phyloP scores from a whole-genome alignment of 2,113 vertebrate genomes.

The Gobiocypris rarus region DNA sequence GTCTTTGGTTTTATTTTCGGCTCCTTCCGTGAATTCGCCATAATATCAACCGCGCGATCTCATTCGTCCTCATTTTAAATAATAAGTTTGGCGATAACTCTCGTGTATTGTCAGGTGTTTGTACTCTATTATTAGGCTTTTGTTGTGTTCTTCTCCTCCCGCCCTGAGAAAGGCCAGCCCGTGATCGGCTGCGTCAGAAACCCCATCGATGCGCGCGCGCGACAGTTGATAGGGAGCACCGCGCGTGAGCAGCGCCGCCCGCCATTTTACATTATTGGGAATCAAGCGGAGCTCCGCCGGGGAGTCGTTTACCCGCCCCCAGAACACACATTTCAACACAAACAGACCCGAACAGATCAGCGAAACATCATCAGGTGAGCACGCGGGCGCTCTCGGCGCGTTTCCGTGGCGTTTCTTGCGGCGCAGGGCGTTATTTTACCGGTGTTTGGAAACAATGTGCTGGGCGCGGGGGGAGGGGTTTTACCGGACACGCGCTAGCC shows the following conservation, averaged over 20 bases:
- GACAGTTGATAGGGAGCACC: constrained; percentile 38
- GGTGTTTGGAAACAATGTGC: constrained; percentile 55
- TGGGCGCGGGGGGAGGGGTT: constrained; percentile 33
- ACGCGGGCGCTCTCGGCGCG: background rate
- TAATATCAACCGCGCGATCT: too few relatives aligned
- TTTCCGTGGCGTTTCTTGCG: background rate
- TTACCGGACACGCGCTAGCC: constrained; percentile 65
- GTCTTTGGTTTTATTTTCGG: too few relatives aligned
- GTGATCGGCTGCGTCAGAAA: constrained; percentile 32
- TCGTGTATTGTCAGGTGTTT: too few relatives aligned
- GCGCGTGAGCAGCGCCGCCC: constrained; percentile 77
- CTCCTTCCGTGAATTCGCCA: too few relatives aligned
- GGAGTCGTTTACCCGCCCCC: constrained; percentile 59
- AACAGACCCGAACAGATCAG: constrained; percentile 57
- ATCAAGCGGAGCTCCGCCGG: constrained; percentile 75
- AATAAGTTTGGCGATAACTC: too few relatives aligned
- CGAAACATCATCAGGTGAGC: constrained; percentile 65
- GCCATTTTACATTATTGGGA: constrained; percentile 90
- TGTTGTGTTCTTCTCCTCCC: background rate
- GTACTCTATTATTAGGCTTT: too few relatives aligned
- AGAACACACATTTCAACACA: constrained; percentile 39
- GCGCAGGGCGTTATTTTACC: constrained; percentile 10
- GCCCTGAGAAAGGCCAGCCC: constrained; percentile 24
- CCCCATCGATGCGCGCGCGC: constrained; percentile 32
- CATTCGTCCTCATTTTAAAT: too few relatives aligned